Evolutionary conservation across 1,140 invertebrate species (phyloP), one percentile per base, ranked within the genome.

Genomic region (Drosophila orena): DNA sequence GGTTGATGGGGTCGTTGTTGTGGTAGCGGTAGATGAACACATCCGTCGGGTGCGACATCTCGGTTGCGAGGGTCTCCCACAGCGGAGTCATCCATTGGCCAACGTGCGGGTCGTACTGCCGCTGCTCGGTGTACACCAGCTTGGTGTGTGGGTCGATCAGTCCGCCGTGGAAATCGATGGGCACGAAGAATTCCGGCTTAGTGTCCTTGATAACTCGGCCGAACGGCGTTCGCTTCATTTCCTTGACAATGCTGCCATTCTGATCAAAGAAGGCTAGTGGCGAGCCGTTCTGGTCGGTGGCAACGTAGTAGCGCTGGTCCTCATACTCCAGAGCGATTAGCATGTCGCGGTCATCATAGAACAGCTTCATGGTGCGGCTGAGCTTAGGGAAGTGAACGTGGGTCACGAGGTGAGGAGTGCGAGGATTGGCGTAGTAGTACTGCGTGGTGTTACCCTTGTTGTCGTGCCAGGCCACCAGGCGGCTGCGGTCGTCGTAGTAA

Each of bases 81-180:
- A 96, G 95, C 1, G 98, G 98, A 0, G 97, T 97, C 94, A 98
- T 97, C 97, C 98, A 99, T 84, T 98, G 97, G 3, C 97, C 98
- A 40, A 98, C 96, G 0, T 95, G 94, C 0, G 98, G 97, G 93
- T 99, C 98, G 91, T 99, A 99, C 49, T 98, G 94, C 55, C 97
- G 94, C 55, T 96, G 96, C 47, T 92, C 91, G 1, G 91, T 91
- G 88, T 98, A 97, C 3, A 99, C 93, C 20, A 99, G 93, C 64
- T 97, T 96, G 0, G 97, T 96, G 91, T 97, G 95, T 15, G 95
- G 95, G 93, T 98, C 96, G 68, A 97, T 94, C 70, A 97, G 93
- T 86, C 97, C 97, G 6, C 97, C 97, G 84, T 98, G 97, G 94
- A 98, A 99, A 88, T 98, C 98, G 34, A 98, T 95, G 0, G 97